These are phyloP conservation scores for Oryctes rhinoceros DNA, from an alignment of 1,140 invertebrate species.

Conservation along the genomic window DNA sequence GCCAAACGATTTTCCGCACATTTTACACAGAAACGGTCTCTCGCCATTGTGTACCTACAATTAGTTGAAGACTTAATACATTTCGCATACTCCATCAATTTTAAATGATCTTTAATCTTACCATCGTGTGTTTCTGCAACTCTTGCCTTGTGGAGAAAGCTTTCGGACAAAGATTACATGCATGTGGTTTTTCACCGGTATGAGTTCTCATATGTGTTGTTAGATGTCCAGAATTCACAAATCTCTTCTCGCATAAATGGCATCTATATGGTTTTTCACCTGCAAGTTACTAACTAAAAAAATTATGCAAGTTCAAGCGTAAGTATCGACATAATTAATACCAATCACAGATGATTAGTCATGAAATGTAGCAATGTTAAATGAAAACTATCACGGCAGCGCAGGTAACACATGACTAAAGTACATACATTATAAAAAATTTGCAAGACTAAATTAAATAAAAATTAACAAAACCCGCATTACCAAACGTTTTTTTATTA, in stretches of 20 bases:
- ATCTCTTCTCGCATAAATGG: slow-evolving; percentile 50
- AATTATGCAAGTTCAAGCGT: neutral
- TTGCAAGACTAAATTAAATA: too few relatives aligned
- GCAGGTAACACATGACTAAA: too few relatives aligned
- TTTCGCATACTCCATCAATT: neutral
- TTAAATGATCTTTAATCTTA: slow-evolving; percentile 40
- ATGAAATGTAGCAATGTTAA: too few relatives aligned
- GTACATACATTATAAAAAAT: too few relatives aligned
- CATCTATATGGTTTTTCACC: slow-evolving; percentile 50
- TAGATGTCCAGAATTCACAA: slow-evolving; percentile 49
- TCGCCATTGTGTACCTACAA: slow-evolving; percentile 58
- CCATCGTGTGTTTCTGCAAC: slow-evolving; percentile 50
- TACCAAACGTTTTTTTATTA: too few relatives aligned
- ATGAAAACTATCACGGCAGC: too few relatives aligned
- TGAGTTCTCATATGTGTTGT: slow-evolving; percentile 62
- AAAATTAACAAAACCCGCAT: too few relatives aligned
- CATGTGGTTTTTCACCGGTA: slow-evolving; percentile 57
- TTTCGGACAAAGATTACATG: slow-evolving; percentile 49
- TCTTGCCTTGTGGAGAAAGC: slow-evolving; percentile 48
- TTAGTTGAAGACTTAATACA: neutral
- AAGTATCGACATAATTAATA: too few relatives aligned
- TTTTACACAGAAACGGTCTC: slow-evolving; percentile 60
- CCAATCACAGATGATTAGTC: too few relatives aligned
- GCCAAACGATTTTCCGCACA: slow-evolving; percentile 70
- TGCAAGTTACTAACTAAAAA: slow-evolving; percentile 5